Evolutionary conservation across 2,888 invertebrate species (phyloP), one percentile per base, ranked within the genome.

Genomic region (Xestobium rufovillosum): DNA sequence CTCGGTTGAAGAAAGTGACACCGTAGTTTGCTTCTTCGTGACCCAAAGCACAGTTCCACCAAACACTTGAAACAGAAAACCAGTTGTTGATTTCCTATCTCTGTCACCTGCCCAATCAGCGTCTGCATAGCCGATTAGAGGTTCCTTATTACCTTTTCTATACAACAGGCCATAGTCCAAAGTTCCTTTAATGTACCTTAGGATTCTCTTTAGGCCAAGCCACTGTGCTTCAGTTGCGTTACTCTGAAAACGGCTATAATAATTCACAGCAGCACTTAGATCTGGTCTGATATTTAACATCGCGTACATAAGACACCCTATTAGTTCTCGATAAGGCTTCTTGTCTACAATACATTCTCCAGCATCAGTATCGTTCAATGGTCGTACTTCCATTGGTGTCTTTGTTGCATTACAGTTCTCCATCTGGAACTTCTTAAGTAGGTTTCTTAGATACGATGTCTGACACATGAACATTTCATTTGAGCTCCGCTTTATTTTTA

Each of bases 351-450:
- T 8, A 9, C 9, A n/a, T 10, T 32, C 19, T 27, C 38, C 25
- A n/a, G 33, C 39, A 9, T 26, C 32, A 14, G 35, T 34, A 11
- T 37, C 44, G 6, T 25, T 29, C 33, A 49, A 48, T 36, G 48
- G 47, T 2, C 51, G 53, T 1, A 51, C 49, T 29, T 19, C 38
- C 2, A 33, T 26, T 8, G 44, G 35, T 14, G n/a, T n/a, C n/a
- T n/a, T n/a, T n/a, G n/a, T n/a, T n/a, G n/a, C n/a, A n/a, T 53
- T 52, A 37, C 49, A 53, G 14, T 53, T 39, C 11, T 38, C 30
- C 55, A 55, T 55, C n/a, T 46, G 32, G 36, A 53, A 53, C 4
- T 41, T 32, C 16, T 43, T 40, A 15, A 57, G 35, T 23, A 57
- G 28, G 12, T 44, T 48, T 23, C 42, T 11, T n/a, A 53, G 13